Percentiles rank a stretch among this genome's conserved stretches.
These are phyloP conservation scores for Thymelicus acteon DNA, from an alignment of 2,888 invertebrate species.

Conservation along the genomic window DNA sequence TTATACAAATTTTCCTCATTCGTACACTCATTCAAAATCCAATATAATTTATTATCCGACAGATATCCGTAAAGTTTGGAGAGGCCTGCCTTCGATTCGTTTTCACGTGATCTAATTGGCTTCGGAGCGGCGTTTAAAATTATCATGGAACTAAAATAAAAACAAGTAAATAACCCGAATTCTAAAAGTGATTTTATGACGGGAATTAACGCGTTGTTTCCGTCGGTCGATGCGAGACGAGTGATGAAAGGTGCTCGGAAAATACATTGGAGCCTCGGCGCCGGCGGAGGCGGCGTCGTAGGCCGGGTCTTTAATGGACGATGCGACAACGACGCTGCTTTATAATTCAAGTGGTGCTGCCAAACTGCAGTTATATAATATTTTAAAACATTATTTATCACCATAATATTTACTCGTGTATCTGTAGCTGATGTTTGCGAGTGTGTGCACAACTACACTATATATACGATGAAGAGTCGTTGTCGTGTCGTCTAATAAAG, in stretches of 20 bases:
- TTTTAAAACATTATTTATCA: no score
- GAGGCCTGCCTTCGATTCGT: conserved; percentile 52
- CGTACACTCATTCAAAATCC: background rate
- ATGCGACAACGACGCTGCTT: no score
- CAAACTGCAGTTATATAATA: no score
- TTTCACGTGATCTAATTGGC: conserved; percentile 80
- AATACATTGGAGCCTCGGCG: conserved; percentile 69
- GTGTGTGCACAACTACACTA: no score
- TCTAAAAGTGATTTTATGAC: conserved; percentile 85
- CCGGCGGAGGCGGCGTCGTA: conserved; percentile 52
- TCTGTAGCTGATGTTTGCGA: no score
- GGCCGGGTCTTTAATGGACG: no score
- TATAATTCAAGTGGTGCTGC: no score
- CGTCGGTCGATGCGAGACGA: conserved; percentile 82
- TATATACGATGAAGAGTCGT: no score
- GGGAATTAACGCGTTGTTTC: conserved; percentile 85
- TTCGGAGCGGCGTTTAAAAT: conserved; percentile 78
- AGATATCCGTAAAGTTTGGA: conserved; percentile 41
- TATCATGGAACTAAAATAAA: conserved; percentile 83
- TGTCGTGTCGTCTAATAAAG: no score
- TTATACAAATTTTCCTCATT: no score
- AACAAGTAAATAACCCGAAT: conserved; percentile 84
- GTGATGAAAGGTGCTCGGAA: conserved; percentile 83
- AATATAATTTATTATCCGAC: background rate
- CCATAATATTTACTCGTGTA: no score